A percentile compares a stretch with the other conserved stretches of the same genome.
phyloP scores from a whole-genome alignment of 2,888 invertebrate species.

The Drosophila quasianomalipes region DNA sequence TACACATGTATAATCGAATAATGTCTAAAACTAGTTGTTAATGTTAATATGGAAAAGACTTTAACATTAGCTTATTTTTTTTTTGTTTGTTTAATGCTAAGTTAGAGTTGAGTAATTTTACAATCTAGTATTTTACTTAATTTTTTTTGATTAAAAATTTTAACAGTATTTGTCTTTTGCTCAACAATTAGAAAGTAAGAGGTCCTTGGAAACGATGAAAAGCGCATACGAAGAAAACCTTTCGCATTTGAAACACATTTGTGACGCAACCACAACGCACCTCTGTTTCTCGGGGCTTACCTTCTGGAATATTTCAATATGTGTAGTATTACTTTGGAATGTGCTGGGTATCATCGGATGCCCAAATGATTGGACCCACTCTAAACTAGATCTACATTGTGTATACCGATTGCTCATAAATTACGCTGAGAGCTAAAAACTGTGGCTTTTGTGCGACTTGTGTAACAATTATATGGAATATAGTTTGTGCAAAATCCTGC shows the following conservation, averaged over 20 bases:
- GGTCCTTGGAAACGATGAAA: constrained; percentile 51
- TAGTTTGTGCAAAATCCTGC: constrained; percentile 64
- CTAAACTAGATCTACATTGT: constrained; percentile 58
- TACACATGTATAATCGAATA: constrained; percentile 79
- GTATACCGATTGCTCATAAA: constrained; percentile 49
- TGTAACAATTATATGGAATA: constrained; percentile 54
- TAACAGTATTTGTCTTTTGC: constrained; percentile 48
- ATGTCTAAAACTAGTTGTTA: constrained; percentile 68
- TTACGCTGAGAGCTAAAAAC: constrained; percentile 38
- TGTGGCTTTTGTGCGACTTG: constrained; percentile 37
- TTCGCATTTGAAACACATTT: constrained; percentile 59
- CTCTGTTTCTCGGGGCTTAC: constrained; percentile 27
- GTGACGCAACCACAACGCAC: constrained; percentile 49
- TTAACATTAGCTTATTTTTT: constrained; percentile 33
- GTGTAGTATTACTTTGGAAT: constrained; percentile 51
- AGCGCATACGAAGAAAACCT: constrained; percentile 39
- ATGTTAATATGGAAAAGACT: constrained; percentile 69
- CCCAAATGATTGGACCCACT: constrained; percentile 46
- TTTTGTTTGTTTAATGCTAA: constrained; percentile 37
- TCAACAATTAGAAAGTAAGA: constrained; percentile 57
- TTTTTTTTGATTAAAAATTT: constrained; percentile 50
- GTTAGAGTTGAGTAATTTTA: constrained; percentile 68
- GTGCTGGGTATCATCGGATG: constrained; percentile 52
- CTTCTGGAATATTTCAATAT: constrained; percentile 33
- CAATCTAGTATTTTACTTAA: constrained; percentile 47